A percentile compares a stretch with the other conserved stretches of the same genome.
These are phyloP conservation scores for Scomberomorus guttatus DNA, from an alignment of 2,797 vertebrate genomes.

Conservation along the genomic window DNA sequence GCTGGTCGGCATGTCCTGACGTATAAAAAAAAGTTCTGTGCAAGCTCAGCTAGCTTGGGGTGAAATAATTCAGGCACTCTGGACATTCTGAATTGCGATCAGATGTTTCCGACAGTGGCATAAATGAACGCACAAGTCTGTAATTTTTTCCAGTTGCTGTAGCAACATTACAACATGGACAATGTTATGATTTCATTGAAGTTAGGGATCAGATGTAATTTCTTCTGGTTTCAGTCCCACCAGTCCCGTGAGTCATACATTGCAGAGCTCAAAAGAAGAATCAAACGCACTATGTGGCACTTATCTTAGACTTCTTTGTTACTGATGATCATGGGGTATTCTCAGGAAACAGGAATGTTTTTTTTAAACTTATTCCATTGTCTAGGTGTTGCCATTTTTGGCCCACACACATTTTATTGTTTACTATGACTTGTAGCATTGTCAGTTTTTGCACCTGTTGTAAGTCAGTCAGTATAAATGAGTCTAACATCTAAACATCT, in stretches of 20 bases:
- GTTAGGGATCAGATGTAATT: slow-evolving; percentile 58
- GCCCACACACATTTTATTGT: neutral
- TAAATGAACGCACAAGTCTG: slow-evolving; percentile 52
- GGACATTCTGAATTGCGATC: slow-evolving; percentile 61
- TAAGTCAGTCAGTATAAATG: neutral
- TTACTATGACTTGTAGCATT: neutral
- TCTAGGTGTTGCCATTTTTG: neutral
- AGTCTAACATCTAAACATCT: neutral
- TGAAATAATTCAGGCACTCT: slow-evolving; percentile 38
- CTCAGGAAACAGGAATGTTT: neutral
- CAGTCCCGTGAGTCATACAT: slow-evolving; percentile 54
- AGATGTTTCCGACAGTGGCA: slow-evolving; percentile 70
- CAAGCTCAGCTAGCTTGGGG: slow-evolving; percentile 16
- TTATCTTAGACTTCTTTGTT: slow-evolving; percentile 32
- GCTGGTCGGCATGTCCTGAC: slow-evolving; percentile 8
- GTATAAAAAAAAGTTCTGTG: slow-evolving; percentile 31
- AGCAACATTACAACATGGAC: slow-evolving; percentile 71
- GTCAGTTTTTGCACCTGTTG: neutral
- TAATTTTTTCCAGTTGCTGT: slow-evolving; percentile 80
- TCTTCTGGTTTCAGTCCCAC: slow-evolving; percentile 47
- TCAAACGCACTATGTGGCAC: neutral
- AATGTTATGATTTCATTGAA: slow-evolving; percentile 70
- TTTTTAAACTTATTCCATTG: neutral
- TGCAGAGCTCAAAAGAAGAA: slow-evolving; percentile 23
- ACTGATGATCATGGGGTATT: neutral